Conservation (phyloP, 1,140 invertebrate genomes). For the Pantala flavescens region DNA sequence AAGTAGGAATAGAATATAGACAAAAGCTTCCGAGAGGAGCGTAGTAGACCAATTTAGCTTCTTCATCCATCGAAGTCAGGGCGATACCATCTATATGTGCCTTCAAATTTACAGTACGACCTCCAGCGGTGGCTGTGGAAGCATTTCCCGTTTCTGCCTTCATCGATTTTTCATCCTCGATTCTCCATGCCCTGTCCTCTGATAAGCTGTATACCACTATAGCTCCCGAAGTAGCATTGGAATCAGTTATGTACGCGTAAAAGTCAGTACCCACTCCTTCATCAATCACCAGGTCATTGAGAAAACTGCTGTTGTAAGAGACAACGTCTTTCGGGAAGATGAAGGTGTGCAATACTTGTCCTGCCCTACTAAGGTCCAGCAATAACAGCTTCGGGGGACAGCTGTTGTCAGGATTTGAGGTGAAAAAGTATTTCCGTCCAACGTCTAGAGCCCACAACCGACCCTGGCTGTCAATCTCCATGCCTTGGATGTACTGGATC, state of each 20-base stretch:
- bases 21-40: too few species aligned
- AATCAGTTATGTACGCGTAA: background rate
- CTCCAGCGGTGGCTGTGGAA: too few species aligned
- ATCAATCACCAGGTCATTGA: conserved; percentile 7
- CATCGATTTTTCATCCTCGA: background rate
- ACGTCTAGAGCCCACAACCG: conserved; percentile 15
- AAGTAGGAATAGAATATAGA: too few species aligned
- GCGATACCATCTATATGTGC: too few species aligned
- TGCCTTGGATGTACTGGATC: conserved; percentile 12
- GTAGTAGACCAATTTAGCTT: too few species aligned
- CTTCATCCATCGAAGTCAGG: too few species aligned
- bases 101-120: too few species aligned
- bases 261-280: background rate
- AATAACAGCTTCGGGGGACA: background rate
- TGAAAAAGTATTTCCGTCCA: background rate
- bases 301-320: background rate
- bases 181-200: background rate
- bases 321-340: background rate
- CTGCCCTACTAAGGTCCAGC: background rate
- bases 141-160: too few species aligned
- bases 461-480: conserved; percentile 12
- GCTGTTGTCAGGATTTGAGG: background rate
- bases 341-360: background rate
- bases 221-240: background rate
- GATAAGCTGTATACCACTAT: background rate